phyloP scores from a whole-genome alignment of 2,888 invertebrate genomes.

The Gryllus longicercus region DNA sequence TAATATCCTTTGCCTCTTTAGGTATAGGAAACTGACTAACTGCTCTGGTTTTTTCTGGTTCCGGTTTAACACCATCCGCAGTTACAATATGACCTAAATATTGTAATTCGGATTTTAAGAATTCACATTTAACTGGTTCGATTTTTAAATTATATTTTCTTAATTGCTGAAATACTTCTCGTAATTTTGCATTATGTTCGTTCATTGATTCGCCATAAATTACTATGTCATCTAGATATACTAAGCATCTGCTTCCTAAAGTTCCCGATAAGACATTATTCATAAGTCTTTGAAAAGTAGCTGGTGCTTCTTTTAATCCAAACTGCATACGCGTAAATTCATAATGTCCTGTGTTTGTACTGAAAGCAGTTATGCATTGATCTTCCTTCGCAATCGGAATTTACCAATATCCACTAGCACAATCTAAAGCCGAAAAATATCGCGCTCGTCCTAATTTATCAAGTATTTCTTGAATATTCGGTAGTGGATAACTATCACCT shows the following conservation, averaged over 20 bases:
- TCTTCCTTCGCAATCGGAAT: conserved; percentile 41
- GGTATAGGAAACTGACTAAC: conserved; percentile 23
- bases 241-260: conserved; percentile 39
- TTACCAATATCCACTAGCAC: conserved; percentile 43
- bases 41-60: conserved; percentile 41
- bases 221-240: conserved; percentile 43
- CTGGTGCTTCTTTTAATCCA: conserved; percentile 42
- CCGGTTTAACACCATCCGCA: conserved; percentile 43
- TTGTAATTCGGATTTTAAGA: conserved; percentile 36
- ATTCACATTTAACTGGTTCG: conserved; percentile 27
- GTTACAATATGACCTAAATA: conserved; percentile 45
- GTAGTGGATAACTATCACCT: conserved; percentile 36
- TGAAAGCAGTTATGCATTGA: conserved; percentile 42
- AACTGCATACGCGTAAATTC: conserved; percentile 43
- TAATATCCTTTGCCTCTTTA: not conserved
- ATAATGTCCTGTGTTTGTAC: conserved; percentile 40
- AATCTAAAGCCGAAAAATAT: conserved; percentile 42
- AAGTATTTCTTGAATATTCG: conserved; percentile 42
- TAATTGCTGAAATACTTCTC: not conserved
- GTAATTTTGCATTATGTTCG: not conserved
- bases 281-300: conserved; percentile 44
- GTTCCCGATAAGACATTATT: conserved; percentile 40
- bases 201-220: conserved; percentile 12
- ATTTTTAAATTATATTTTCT: conserved; percentile 18
- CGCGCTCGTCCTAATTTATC: conserved; percentile 41